A percentile compares a stretch with the other conserved stretches of the same genome.
phyloP scores from a whole-genome alignment of 1,140 invertebrate genomes.

The Ostrea denselamellosa region DNA sequence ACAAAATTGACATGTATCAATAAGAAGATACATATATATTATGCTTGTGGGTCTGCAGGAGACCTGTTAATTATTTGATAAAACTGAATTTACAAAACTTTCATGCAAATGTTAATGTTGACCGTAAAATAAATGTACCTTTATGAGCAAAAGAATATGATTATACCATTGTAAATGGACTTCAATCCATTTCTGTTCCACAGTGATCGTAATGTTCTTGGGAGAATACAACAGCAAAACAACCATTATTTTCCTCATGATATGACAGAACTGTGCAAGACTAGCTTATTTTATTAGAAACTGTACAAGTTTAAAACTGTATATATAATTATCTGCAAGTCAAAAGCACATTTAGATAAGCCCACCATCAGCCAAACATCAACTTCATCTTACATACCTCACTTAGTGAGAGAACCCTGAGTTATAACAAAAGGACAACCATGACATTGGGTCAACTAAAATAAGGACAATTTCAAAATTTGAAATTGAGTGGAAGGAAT shows the following conservation, averaged over 20 bases:
- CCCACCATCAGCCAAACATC: background rate
- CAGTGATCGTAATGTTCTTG: background rate
- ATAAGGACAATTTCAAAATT: background rate
- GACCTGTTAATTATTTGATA: too few relatives aligned
- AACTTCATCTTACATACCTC: slow-evolving; percentile 10
- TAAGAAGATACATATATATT: too few relatives aligned
- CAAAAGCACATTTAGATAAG: background rate
- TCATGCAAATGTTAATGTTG: background rate
- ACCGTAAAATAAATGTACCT: background rate
- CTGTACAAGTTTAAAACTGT: background rate
- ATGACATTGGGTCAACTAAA: background rate
- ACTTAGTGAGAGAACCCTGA: slow-evolving; percentile 17
- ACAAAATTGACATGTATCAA: too few relatives aligned
- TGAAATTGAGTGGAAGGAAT: background rate
- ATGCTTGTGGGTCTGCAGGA: too few relatives aligned
- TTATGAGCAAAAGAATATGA: background rate
- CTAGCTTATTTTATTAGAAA: background rate
- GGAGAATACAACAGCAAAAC: background rate
- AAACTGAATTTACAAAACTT: background rate
- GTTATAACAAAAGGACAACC: background rate
- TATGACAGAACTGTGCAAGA: background rate
- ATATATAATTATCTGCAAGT: background rate
- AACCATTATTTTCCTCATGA: too few relatives aligned
- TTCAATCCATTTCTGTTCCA: background rate
- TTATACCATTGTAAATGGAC: background rate